Evolutionary conservation across 1,140 invertebrate genomes (phyloP), one percentile per base, ranked within the genome.

Genomic region (Drosophila littoralis): DNA sequence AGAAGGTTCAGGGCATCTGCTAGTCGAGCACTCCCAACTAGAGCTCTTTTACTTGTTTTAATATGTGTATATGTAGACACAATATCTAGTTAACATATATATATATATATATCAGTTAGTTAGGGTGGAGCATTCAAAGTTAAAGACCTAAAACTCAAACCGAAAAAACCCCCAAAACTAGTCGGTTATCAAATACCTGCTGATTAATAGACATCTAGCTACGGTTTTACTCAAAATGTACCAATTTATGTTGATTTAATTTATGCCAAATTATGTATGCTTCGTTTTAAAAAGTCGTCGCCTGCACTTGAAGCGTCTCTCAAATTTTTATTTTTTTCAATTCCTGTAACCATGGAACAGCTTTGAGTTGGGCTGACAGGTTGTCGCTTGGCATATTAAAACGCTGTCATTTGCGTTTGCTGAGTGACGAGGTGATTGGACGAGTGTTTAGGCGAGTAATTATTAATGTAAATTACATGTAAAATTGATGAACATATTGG

Each of bases 361-460:
- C 42, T 58, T 48, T 54, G 40, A 48, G 59, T 40, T 52, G 32
- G 59, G 40, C 38, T 43, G 67, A 55, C 67, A 55, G 59, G 51
- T 71, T 72, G 35, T 42, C 3, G 9, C 6, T 59, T 72, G 57
- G 69, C 69, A 66, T 72, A 52, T 59, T 51, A 71, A 71, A 71
- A 55, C 32, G 40, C 50, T 55, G 50, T 54, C 58, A 32, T 15
- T 69, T 61, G 40, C 28, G 12, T 51, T 17, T 48, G 50, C 35
- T n/a, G 12, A 45, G 28, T 43, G 46, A 42, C 33, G 36, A 68
- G 45, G 22, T 59, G 60, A 57, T 50, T 65, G 46, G 15, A 35
- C 22, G n/a, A 51, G 43, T 68, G 40, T 38, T 66, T 58, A 28
- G 60, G 9, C 38, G 13, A 52, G 42, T 57, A 50, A 57, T 65